Percentiles rank a stretch among this genome's conserved stretches.
Evolutionary conservation across 2,113 vertebrate species (phyloP).

Genomic region (Ammodytes marinus): DNA sequence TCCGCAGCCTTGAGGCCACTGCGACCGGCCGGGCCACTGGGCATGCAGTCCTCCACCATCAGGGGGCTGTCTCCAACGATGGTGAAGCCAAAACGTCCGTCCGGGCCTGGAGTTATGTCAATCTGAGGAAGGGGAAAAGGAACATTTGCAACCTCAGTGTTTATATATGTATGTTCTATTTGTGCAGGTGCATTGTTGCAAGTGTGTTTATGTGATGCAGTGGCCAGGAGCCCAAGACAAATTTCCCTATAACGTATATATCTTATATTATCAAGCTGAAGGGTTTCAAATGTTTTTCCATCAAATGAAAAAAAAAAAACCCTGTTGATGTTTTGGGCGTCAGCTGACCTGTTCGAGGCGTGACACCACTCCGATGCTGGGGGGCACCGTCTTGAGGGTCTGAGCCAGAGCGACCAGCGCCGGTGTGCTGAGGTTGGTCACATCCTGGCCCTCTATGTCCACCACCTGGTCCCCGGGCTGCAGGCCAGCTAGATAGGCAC

Average conservation of each 20-base stretch:
- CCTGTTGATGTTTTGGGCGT: background rate
- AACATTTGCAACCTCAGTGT: background rate
- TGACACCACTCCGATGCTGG: conserved; percentile 96
- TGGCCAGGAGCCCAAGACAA: no score
- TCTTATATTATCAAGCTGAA: no score
- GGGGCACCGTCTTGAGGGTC: conserved; percentile 90
- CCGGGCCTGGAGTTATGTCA: conserved; percentile 80
- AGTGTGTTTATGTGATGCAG: no score
- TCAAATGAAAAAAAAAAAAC: background rate
- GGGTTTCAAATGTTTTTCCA: background rate
- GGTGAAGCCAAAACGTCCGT: conserved; percentile 86
- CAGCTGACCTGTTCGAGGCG: conserved; percentile 85
- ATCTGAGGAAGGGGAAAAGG: conserved; percentile 60
- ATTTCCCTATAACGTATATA: no score
- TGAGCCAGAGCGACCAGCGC: conserved; percentile 88
- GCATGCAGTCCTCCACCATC: conserved; percentile 85
- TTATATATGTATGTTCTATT: background rate
- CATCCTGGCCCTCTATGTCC: conserved; percentile 94
- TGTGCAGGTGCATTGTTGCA: no score
- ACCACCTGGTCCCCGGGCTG: conserved; percentile 94
- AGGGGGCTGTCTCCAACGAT: conserved; percentile 85
- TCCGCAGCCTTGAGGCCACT: conserved; percentile 86
- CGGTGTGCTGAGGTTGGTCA: conserved; percentile 88
- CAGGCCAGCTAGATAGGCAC: conserved; percentile 91
- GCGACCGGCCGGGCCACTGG: conserved; percentile 83